These are phyloP conservation scores for Melanargia galathea DNA, from an alignment of 2,888 invertebrate species.

Conservation along the genomic window DNA sequence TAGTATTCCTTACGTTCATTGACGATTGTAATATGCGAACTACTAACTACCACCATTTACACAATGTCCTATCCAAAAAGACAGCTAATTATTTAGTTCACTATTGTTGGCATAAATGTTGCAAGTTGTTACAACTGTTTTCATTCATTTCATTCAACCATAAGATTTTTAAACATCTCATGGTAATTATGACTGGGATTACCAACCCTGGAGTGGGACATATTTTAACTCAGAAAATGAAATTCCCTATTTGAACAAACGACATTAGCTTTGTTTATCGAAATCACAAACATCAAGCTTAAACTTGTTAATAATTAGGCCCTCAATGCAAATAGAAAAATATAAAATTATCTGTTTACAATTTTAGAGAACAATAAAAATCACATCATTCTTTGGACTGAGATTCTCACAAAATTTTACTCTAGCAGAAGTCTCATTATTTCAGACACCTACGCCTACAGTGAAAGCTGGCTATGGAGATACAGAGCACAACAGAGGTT, in stretches of 20 bases:
- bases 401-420: background rate
- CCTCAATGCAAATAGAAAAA: background rate
- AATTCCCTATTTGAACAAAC: background rate
- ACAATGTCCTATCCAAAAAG: too few species aligned
- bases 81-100: too few species aligned
- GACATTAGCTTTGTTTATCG: background rate
- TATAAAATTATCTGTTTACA: background rate
- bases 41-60: too few species aligned
- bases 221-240: background rate
- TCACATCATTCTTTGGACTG: conserved; percentile 2
- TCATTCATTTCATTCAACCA: too few species aligned
- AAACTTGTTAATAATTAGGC: background rate
- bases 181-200: background rate
- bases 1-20: too few species aligned
- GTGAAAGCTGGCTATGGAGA: background rate
- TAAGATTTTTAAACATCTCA: too few species aligned
- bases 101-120: too few species aligned
- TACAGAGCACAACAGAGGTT: too few species aligned
- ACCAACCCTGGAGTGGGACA: background rate
- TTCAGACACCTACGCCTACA: background rate
- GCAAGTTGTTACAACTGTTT: too few species aligned
- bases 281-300: background rate
- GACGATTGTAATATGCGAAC: too few species aligned
- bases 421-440: background rate
- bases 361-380: background rate